Conservation (phyloP, 2,888 invertebrate species). For the Erynnis tages region DNA sequence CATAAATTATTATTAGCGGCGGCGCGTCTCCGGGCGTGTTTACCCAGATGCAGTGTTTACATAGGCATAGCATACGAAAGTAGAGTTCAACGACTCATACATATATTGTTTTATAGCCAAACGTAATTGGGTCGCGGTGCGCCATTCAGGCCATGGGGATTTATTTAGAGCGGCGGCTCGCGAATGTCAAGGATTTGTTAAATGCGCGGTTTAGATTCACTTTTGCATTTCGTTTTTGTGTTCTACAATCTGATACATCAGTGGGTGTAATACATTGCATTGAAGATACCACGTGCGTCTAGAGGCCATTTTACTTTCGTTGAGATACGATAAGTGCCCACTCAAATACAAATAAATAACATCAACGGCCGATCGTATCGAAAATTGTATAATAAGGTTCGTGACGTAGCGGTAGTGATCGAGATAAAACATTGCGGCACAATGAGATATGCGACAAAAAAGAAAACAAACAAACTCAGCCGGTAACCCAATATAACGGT, state of each 20-base stretch:
- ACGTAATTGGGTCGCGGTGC: slow-evolving; percentile 73
- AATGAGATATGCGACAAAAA: slow-evolving; percentile 40
- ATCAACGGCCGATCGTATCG: slow-evolving; percentile 2
- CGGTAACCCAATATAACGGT: slow-evolving; percentile 41
- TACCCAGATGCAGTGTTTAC: slow-evolving; percentile 76
- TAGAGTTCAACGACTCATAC: slow-evolving; percentile 74
- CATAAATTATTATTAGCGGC: slow-evolving; percentile 80
- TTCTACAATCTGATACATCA: too few species aligned
- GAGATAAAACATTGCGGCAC: slow-evolving; percentile 31
- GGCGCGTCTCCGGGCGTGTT: slow-evolving; percentile 60
- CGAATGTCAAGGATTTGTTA: slow-evolving; percentile 26
- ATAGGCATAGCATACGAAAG: slow-evolving; percentile 55
- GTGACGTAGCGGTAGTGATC: slow-evolving; percentile 31
- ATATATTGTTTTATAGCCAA: slow-evolving; percentile 74
- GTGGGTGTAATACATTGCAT: too few species aligned
- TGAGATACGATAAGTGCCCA: slow-evolving; percentile 3
- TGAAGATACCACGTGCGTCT: background rate
- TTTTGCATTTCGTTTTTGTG: slow-evolving; percentile 29
- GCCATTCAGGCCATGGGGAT: slow-evolving; percentile 61
- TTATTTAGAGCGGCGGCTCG: slow-evolving; percentile 46
- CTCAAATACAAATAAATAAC: slow-evolving; percentile 34
- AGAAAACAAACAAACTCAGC: slow-evolving; percentile 40
- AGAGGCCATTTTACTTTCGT: slow-evolving; percentile 12
- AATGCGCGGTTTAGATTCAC: slow-evolving; percentile 12
- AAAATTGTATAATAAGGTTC: slow-evolving; percentile 11